phyloP scores from a whole-genome alignment of 2,113 vertebrate genomes.

The Megalops atlanticus region DNA sequence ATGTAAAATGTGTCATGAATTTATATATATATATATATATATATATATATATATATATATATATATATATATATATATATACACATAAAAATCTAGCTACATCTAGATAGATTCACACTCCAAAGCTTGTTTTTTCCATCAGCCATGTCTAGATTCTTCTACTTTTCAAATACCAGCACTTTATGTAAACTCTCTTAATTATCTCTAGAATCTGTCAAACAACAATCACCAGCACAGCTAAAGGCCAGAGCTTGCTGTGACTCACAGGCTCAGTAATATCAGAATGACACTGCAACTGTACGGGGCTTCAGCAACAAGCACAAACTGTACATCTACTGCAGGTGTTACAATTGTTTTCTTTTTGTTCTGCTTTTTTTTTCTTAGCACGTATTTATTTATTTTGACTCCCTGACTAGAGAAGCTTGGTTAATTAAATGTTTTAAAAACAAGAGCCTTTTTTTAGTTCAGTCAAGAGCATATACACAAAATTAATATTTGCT shows the following conservation, averaged over 20 bases:
- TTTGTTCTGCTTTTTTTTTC: neutral
- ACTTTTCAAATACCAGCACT: neutral
- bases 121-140: neutral
- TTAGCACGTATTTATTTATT: neutral
- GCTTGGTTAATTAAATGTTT: neutral
- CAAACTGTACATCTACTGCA: neutral
- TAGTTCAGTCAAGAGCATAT: too few species aligned
- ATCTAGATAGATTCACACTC: neutral
- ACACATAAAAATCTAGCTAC: too few species aligned
- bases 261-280: neutral
- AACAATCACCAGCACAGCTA: neutral
- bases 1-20: too few species aligned
- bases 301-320: neutral
- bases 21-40: too few species aligned
- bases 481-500: too few species aligned
- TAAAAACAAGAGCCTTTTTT: neutral
- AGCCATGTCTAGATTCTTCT: neutral
- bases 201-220: neutral
- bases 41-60: too few species aligned
- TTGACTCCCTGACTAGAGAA: neutral
- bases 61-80: too few species aligned
- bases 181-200: neutral
- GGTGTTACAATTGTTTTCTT: too few species aligned
- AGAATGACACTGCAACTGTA: neutral
- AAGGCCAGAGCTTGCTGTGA: neutral